Conservation (phyloP, 1,140 invertebrate species). For the Epicauta chinensis region DNA sequence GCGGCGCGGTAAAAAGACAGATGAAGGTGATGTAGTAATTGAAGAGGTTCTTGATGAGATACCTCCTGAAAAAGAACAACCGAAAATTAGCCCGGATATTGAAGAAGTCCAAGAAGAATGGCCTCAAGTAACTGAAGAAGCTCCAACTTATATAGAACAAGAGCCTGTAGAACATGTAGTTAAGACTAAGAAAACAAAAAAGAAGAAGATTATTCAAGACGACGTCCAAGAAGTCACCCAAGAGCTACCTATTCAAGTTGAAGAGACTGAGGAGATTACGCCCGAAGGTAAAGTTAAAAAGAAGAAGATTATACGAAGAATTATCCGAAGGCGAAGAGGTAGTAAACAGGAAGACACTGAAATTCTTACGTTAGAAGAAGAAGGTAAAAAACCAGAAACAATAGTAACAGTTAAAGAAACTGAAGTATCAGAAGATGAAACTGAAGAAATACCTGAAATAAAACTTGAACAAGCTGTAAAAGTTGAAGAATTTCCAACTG, state of each 20-base stretch:
- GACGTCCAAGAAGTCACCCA: conserved; percentile 22
- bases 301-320: conserved; percentile 31
- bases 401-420: conserved; percentile 34
- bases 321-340: conserved; percentile 32
- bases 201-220: conserved; percentile 19
- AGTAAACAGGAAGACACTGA: conserved; percentile 33
- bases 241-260: conserved; percentile 34
- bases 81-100: conserved; percentile 7
- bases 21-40: conserved; percentile 37
- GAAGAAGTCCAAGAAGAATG: conserved; percentile 17
- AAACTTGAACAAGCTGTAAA: conserved; percentile 15
- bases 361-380: conserved; percentile 36
- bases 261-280: conserved; percentile 33
- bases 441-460: conserved; percentile 34
- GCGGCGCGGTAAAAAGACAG: conserved; percentile 37
- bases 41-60: conserved; percentile 44
- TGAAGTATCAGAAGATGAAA: conserved; percentile 28
- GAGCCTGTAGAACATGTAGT: conserved; percentile 26
- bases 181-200: conserved; percentile 34
- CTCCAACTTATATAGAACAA: conserved; percentile 31
- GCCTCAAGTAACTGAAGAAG: conserved; percentile 20
- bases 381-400: conserved; percentile 34
- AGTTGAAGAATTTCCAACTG: conserved; percentile 22
- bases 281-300: conserved; percentile 34
- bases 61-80: conserved; percentile 21